Evolutionary conservation across 1,140 invertebrate species (phyloP), one percentile per base, ranked within the genome.

Genomic region (Centruroides sculpturatus): DNA sequence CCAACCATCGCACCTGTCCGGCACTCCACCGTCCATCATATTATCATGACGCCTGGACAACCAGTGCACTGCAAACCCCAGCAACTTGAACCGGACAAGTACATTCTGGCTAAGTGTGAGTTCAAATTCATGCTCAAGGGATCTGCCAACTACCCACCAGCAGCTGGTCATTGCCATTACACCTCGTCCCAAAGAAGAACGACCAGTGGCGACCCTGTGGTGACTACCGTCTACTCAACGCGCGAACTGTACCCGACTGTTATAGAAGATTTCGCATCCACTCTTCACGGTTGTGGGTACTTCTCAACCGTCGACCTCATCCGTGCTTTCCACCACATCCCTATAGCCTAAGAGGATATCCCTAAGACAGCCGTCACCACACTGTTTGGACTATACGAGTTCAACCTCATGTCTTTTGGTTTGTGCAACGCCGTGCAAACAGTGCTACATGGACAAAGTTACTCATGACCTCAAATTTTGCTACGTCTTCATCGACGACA

Each of bases 401-500:
- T 69, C 49, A 60, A 60, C 12, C 63, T 64, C 5, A 59, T 73
- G 56, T 60, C 66, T 35, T 71, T 71, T 52, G 72, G 73, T 48
- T 64, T 73, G 47, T 49, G 46, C 12, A 70, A 67, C 56, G 70
- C 70, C 11, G 64, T 66, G 11, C 67, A 69, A 23, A 68, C 59
- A 34, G 68, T 66, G 47, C 34, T 61, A 23, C 57, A 68, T 7
- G 64, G 68, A 35, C 55, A n/a, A 66, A 47, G 63, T 68, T 47
- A n/a, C 61, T 3, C 8, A 35, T 1, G 64, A 48, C 11, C 62
- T 70, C 10, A 65, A 69, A 35, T 78, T 73, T 57, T 63, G 48
- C 56, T 67, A 70, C 51, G 65, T 71, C 0, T 82, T 78, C 64
- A 56, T 81, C 0, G 79, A 82, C 62, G 80, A 82, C 64, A 73